Conservation (phyloP, 2,797 vertebrate species). For the Lophura swinhoii region DNA sequence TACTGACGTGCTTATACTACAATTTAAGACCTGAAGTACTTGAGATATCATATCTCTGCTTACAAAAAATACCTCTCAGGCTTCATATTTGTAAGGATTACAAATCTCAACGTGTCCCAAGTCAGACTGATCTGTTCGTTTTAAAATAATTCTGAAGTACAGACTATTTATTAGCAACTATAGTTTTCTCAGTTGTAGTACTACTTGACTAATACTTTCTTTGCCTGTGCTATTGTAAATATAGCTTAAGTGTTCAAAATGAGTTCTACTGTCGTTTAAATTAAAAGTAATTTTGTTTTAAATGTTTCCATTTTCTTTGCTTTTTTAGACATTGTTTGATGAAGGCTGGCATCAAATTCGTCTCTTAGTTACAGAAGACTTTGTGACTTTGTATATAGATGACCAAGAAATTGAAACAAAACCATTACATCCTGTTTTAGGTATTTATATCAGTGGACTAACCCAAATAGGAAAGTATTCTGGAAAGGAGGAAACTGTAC, state of each 20-base stretch:
- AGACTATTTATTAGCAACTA: not conserved
- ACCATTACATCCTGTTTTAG: constrained; percentile 87
- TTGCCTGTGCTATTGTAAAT: not conserved
- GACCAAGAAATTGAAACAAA: constrained; percentile 88
- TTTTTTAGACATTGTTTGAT: constrained; percentile 88
- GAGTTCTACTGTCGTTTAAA: not conserved
- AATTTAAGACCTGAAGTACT: not conserved
- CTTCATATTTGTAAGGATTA: not conserved
- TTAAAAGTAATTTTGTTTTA: not conserved
- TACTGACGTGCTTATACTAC: not conserved
- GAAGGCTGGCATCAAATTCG: constrained; percentile 95
- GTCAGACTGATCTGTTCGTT: not conserved
- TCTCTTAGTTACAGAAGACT: constrained; percentile 93
- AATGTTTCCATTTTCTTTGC: not conserved
- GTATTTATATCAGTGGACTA: constrained; percentile 95
- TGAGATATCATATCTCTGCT: not conserved
- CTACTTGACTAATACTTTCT: not conserved
- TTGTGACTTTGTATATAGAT: constrained; percentile 92
- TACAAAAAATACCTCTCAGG: not conserved
- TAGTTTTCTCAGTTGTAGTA: accelerated
- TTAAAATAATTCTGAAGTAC: not conserved
- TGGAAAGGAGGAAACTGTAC: constrained; percentile 93
- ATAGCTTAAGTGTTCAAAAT: not conserved
- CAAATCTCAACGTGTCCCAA: not conserved
- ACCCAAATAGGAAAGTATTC: constrained; percentile 97